A percentile compares a stretch with the other conserved stretches of the same genome.
These are phyloP conservation scores for Raja brachyura DNA, from an alignment of 2,113 vertebrate species.

Conservation along the genomic window DNA sequence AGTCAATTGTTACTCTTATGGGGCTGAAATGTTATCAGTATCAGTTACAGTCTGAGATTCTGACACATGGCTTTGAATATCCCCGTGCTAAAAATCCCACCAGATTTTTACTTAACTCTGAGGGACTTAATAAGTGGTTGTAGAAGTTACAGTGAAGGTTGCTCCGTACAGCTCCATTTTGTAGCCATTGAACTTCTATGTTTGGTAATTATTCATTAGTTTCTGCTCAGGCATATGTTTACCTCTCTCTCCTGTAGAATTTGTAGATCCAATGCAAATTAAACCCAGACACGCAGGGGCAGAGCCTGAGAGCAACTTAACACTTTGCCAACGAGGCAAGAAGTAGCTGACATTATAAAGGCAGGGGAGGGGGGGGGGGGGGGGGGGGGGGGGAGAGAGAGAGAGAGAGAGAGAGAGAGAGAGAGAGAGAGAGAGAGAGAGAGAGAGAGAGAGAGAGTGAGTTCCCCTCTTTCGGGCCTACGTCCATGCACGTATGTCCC, in stretches of 20 bases:
- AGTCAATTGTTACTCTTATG: constrained; percentile 12
- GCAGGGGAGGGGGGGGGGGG: no score
- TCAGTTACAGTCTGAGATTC: background rate
- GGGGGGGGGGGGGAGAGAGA: no score
- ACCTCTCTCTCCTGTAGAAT: no score
- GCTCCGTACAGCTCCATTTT: background rate
- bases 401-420: no score
- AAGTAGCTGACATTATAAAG: background rate
- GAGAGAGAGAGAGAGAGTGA: no score
- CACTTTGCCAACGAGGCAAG: constrained; percentile 12
- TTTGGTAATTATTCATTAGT: background rate
- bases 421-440: no score
- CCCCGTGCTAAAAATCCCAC: background rate
- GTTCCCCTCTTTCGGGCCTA: no score
- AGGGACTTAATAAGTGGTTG: background rate
- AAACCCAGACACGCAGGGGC: background rate
- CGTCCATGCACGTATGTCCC: no score
- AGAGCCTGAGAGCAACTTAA: background rate
- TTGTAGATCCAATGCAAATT: background rate
- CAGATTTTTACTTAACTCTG: background rate
- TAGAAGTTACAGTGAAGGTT: constrained; percentile 6
- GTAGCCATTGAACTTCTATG: background rate
- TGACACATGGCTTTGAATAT: background rate
- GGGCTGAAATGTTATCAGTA: background rate
- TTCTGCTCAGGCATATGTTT: background rate